These are phyloP conservation scores for Cynodonichthys magdalenae DNA, from an alignment of 2,797 vertebrate species.

Conservation along the genomic window DNA sequence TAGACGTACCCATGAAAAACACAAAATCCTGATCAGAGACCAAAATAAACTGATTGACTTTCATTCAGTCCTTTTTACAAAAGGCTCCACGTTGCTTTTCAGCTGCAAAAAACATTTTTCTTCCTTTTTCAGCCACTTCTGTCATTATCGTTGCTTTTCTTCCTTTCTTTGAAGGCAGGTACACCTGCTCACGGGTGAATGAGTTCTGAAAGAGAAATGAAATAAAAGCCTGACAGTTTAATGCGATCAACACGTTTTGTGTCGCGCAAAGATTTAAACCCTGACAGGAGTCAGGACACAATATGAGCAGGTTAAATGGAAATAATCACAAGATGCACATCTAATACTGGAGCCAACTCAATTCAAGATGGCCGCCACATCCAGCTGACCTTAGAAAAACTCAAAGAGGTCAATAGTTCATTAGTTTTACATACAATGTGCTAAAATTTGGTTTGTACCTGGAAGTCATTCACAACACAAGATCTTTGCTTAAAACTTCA, in stretches of 20 bases:
- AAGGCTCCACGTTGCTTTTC: slow-evolving; percentile 11
- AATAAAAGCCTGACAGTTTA: background rate
- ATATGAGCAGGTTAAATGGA: background rate
- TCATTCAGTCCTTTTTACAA: slow-evolving; percentile 14
- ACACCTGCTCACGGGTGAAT: background rate
- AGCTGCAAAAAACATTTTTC: background rate
- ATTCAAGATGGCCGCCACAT: too few relatives aligned
- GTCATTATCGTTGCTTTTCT: background rate
- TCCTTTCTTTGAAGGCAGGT: background rate
- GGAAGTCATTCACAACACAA: too few relatives aligned
- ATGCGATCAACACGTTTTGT: background rate
- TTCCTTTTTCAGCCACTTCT: too few relatives aligned
- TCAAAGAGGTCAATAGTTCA: too few relatives aligned
- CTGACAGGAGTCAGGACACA: background rate
- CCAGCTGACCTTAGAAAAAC: too few relatives aligned
- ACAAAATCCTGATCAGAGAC: slow-evolving; percentile 30
- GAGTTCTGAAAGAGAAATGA: background rate
- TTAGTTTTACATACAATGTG: too few relatives aligned
- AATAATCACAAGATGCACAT: too few relatives aligned
- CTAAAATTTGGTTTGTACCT: too few relatives aligned
- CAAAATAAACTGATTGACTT: slow-evolving; percentile 14
- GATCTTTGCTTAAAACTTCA: too few relatives aligned
- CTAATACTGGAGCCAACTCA: too few relatives aligned
- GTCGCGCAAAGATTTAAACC: too few relatives aligned
- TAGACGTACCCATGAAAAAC: slow-evolving; percentile 56